phyloP scores from a whole-genome alignment of 2,113 vertebrate species.

The Podilymbus podiceps region DNA sequence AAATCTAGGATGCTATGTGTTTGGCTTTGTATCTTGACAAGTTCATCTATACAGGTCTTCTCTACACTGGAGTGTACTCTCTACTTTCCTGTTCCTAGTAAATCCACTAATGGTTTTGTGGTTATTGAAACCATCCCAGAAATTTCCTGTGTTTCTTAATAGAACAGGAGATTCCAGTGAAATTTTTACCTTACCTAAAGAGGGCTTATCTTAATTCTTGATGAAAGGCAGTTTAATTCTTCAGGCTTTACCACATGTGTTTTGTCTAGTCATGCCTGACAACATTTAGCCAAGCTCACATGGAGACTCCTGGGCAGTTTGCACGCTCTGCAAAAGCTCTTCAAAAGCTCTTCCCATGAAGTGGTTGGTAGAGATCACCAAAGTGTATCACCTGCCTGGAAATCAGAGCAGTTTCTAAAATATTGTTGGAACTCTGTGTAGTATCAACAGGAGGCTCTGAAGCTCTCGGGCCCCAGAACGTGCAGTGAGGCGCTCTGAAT shows the following conservation, averaged over 20 bases:
- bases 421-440: not conserved
- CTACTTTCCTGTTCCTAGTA: not conserved
- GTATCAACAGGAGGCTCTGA: not conserved
- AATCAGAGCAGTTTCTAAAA: not conserved
- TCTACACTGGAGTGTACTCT: not conserved
- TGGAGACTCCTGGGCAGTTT: not conserved
- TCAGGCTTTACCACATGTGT: not conserved
- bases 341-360: not conserved
- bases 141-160: not conserved
- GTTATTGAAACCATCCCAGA: not conserved
- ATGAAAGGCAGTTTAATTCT: not conserved
- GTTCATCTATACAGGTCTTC: not conserved
- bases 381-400: not conserved
- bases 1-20: not conserved
- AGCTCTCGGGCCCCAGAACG: not conserved
- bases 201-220: not conserved
- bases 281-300: not conserved
- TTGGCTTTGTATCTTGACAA: not conserved
- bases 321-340: not conserved
- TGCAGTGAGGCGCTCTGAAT: rapidly evolving
- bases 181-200: not conserved
- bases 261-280: not conserved
- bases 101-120: not conserved
- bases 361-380: not conserved
- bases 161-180: not conserved